These are phyloP conservation scores for Stichodactyla helianthus DNA, from an alignment of 64 coral and sea anemone species.

Conservation along the genomic window DNA sequence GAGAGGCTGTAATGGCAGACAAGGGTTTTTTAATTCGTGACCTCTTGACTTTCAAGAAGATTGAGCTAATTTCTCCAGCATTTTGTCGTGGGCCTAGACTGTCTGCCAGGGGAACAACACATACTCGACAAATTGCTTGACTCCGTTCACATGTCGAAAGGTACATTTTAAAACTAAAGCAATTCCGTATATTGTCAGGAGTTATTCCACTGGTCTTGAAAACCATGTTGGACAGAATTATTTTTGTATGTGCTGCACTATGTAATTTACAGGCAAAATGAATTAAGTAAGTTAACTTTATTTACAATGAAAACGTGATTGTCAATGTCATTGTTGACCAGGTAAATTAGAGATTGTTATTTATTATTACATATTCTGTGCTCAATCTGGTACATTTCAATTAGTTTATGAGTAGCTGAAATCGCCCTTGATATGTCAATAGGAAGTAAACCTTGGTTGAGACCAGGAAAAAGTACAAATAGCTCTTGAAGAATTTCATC, in stretches of 20 bases:
- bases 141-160: conserved; percentile 73
- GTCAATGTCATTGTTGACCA: not conserved
- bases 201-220: conserved; percentile 26
- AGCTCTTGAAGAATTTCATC: not conserved
- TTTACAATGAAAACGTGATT: not conserved
- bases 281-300: conserved; percentile 30
- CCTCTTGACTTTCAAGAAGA: conserved; percentile 61
- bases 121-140: conserved; percentile 54
- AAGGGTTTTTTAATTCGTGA: conserved; percentile 27
- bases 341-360: not conserved
- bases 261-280: conserved; percentile 34
- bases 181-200: conserved; percentile 34
- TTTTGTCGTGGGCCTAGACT: conserved; percentile 59
- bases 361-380: not conserved
- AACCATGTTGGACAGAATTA: conserved; percentile 66
- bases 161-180: conserved; percentile 67
- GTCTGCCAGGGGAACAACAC: conserved; percentile 42
- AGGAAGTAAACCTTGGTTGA: too few species aligned
- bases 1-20: conserved; percentile 59
- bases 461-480: not conserved
- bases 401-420: not conserved
- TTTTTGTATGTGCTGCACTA: conserved; percentile 40
- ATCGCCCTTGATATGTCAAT: too few species aligned
- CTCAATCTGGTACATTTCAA: not conserved
- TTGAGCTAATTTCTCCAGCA: conserved; percentile 71